Base-by-base conservation (phyloP, 1,140 invertebrate species). In the Drepana arcuata region DNA sequence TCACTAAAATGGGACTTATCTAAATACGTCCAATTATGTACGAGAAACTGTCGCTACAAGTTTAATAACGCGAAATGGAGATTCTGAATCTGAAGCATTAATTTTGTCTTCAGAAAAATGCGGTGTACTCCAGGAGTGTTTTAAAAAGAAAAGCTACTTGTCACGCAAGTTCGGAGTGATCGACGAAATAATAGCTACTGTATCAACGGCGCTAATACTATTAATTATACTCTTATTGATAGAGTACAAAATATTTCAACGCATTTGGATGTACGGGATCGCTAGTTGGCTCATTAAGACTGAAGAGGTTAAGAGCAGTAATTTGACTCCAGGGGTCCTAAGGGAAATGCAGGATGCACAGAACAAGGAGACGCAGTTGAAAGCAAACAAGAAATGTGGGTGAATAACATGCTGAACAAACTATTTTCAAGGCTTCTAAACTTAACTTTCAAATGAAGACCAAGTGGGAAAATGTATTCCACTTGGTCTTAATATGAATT, bases 81-180 rank as follows among this genome's bases (percentile, higher is more conserved):
- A 21, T 21, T 21, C 4, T 9, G 18, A n/a, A n/a, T n/a, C n/a
- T n/a, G n/a, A n/a, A n/a, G n/a, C n/a, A n/a, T n/a, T n/a, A n/a
- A n/a, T n/a, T n/a, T n/a, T 13, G 3, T 16, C 54, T 61, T 24
- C 33, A 79, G 74, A 41, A 21, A 70, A 70, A 63, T 79, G 74
- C 34, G 74, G 74, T 1, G 52, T 79, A n/a, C 50, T 79, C 0
- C 63, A 75, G 37, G 18, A 63, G 13, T 79, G 74, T 45, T 79
- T 68, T 28, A 28, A 46, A 2, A 51, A 34, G 34, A 58, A 53
- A 38, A 46, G 25, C 12, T 79, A 69, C 14, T 40, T 74, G 5
- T 28, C 46, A 2, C 14, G 40, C 21, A 32, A 39, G 0, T 13
- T 30, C 0, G 73, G 70, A 12, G 45, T 79, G 3, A 2, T 61